Evolutionary conservation across 2,797 vertebrate genomes (phyloP), one percentile per base, ranked within the genome.

Genomic region (Paguma larvata): DNA sequence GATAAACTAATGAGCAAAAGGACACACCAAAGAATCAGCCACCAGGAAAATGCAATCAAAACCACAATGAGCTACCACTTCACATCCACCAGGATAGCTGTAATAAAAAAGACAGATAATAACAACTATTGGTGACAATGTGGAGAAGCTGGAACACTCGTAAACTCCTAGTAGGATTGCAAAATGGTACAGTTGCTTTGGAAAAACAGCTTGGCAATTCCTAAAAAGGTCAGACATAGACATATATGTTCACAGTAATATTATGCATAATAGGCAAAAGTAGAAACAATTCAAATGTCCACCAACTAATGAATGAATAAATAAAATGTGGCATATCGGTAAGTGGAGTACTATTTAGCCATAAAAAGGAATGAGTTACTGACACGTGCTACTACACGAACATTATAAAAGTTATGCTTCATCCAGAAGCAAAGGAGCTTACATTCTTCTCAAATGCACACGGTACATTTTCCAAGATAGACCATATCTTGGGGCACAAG

Each of bases 91-190:
- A 92, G 41, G 51, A 85, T 0, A 94, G 72, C 48, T 51, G 79
- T 13, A 59, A 73, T 67, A 46, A 93, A 97, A 95, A 91, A 62
- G 23, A 85, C 25, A 85, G 44, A 85, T 18, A 72, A 19, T 46
- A 67, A 77, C 77, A 70, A 68, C 16, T 85, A 34, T 77, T 80
- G 38, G 15, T 68, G 38, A 63, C 30, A n/a, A 89, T 59, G 16
- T 15, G 30, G 13, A 79, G 7, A 97, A 92, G 34, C 0, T 68
- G 38, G 67, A 80, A 95, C 25, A 6, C 53, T 90, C 34, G 83
- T 62, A 93, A 95, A 92, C 48, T 62, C 84, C 44, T 94, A 46
- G 30, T 78, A 25, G 27, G 59, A 97, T 89, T 78, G 59, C 48
- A 89, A 97, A 84, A 84, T 53, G 30, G n/a, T 56, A 10, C 18